These are phyloP conservation scores for Lytechinus variegatus DNA, from an alignment of 35 echinoderm and acorn worm species.

Conservation along the genomic window DNA sequence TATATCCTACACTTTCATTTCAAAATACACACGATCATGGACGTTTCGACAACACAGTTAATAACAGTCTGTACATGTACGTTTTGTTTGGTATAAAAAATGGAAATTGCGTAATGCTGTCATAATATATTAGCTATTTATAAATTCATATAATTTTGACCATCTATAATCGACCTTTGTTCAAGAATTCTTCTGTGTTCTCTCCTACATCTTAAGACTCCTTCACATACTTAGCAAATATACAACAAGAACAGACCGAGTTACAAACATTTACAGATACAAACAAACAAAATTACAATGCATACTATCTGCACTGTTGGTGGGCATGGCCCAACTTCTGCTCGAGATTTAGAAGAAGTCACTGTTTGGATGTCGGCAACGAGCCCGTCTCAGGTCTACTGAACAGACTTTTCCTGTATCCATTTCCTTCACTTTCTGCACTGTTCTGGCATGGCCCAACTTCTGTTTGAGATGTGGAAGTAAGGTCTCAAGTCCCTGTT, in stretches of 20 bases:
- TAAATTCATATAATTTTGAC: not conserved
- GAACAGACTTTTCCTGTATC: too few relatives aligned
- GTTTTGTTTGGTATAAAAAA: not conserved
- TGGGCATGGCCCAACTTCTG: too few relatives aligned
- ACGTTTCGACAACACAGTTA: not conserved
- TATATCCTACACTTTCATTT: not conserved
- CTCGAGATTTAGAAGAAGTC: too few relatives aligned
- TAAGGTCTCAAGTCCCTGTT: too few relatives aligned
- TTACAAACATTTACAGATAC: constrained; percentile 1
- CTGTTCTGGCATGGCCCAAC: too few relatives aligned
- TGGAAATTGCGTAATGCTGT: not conserved
- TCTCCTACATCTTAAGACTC: not conserved
- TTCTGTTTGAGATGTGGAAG: too few relatives aligned
- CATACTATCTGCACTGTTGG: too few relatives aligned
- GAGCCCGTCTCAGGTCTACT: too few relatives aligned
- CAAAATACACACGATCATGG: not conserved
- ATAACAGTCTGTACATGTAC: not conserved
- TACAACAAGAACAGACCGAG: not conserved
- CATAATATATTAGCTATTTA: constrained; percentile 6
- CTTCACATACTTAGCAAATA: not conserved
- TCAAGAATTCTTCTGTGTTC: not conserved
- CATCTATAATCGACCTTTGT: not conserved
- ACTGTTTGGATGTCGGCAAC: too few relatives aligned
- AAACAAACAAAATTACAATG: not conserved
- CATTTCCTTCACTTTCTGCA: too few relatives aligned